Conservation (phyloP, 2,113 vertebrate genomes). For the Colossoma macropomum region DNA sequence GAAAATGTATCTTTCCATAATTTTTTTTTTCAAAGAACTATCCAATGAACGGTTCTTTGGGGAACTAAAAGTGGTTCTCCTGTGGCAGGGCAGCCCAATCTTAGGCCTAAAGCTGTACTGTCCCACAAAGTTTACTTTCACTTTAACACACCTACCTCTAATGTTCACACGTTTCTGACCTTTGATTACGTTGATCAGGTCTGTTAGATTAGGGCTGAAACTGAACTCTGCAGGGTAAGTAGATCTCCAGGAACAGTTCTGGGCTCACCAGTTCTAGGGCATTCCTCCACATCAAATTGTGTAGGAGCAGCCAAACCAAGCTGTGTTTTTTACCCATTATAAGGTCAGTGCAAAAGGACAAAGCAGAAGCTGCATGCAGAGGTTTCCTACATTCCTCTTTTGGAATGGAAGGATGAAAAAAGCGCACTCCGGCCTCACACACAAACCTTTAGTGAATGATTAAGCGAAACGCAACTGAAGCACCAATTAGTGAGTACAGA, state of each 20-base stretch:
- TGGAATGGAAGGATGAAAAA: background rate
- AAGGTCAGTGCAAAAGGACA: background rate
- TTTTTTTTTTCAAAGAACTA: too few species aligned
- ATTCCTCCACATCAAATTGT: too few species aligned
- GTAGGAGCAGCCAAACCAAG: too few species aligned
- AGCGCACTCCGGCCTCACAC: slow-evolving; percentile 19
- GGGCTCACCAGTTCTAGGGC: too few species aligned
- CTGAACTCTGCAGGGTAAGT: background rate
- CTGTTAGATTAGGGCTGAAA: background rate
- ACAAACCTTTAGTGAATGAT: slow-evolving; percentile 42
- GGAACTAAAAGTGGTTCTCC: background rate
- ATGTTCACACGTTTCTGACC: too few species aligned
- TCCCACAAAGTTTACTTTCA: background rate
- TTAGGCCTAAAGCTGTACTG: too few species aligned
- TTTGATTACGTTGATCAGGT: background rate
- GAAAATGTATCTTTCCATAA: too few species aligned
- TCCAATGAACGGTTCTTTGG: too few species aligned
- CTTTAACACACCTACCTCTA: background rate
- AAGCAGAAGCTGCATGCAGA: background rate
- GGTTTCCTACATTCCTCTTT: background rate
- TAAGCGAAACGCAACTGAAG: slow-evolving; percentile 17
- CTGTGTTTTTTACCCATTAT: background rate
- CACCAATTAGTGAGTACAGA: background rate
- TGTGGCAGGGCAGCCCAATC: too few species aligned
- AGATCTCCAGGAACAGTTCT: too few species aligned